Percentiles rank a stretch among this genome's conserved stretches.
Conservation (phyloP, 1,140 invertebrate species). For the Drosophila eugracilis region DNA sequence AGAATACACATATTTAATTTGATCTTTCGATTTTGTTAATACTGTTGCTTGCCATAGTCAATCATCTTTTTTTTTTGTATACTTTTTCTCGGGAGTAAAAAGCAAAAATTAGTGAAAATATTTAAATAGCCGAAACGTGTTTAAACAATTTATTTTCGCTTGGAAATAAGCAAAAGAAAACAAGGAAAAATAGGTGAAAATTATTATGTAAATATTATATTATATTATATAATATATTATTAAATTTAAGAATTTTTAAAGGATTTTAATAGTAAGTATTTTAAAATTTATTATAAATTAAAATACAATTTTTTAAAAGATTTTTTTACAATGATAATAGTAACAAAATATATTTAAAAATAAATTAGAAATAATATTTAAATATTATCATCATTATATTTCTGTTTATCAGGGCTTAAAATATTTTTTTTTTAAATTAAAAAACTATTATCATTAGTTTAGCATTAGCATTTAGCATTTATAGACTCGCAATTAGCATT, state of each 20-base stretch:
- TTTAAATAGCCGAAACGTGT: slow-evolving; percentile 79
- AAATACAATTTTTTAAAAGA: no score
- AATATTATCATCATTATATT: no score
- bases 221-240: no score
- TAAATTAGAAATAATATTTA: neutral
- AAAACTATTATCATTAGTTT: no score
- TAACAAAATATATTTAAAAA: no score
- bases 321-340: no score
- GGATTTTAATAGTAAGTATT: neutral
- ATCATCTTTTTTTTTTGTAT: slow-evolving; percentile 59
- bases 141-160: slow-evolving; percentile 50
- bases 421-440: no score
- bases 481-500: no score
- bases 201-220: slow-evolving; percentile 37
- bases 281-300: neutral
- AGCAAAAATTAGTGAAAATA: slow-evolving; percentile 67
- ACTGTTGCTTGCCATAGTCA: slow-evolving; percentile 17
- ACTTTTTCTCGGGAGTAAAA: slow-evolving; percentile 40
- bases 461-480: no score
- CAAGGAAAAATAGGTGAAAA: slow-evolving; percentile 43
- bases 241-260: neutral
- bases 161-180: neutral
- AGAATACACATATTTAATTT: slow-evolving; percentile 51
- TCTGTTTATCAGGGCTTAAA: no score
- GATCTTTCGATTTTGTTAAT: slow-evolving; percentile 42